Conservation (phyloP, 2,888 invertebrate genomes). For the Physocephala rufipes region DNA sequence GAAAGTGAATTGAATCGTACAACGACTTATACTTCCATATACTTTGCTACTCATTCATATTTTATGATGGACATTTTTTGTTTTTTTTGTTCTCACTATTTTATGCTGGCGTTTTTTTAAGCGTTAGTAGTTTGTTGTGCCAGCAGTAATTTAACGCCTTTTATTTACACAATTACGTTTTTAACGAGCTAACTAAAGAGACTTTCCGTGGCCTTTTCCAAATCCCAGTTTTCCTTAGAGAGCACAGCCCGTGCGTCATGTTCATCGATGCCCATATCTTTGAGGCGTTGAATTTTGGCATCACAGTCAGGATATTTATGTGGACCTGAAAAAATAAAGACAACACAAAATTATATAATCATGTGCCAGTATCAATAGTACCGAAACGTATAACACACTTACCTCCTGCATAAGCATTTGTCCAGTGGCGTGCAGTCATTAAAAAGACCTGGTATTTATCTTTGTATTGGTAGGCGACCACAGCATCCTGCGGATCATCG, state of each 20-base stretch:
- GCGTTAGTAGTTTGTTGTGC: conserved; percentile 5
- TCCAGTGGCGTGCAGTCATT: conserved; percentile 95
- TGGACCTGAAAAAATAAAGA: conserved; percentile 69
- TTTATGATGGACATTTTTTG: conserved; percentile 31
- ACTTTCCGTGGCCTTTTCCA: conserved; percentile 90
- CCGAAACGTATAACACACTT: conserved; percentile 46
- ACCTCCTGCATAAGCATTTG: conserved; percentile 91
- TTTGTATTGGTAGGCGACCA: conserved; percentile 97
- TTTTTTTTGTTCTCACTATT: conserved; percentile 11
- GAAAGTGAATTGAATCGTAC: conserved; percentile 15
- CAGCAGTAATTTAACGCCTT: conserved; percentile 27
- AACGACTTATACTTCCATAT: conserved; percentile 1
- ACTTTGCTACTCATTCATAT: conserved; percentile 26
- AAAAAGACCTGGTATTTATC: conserved; percentile 86
- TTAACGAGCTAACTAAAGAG: conserved; percentile 76
- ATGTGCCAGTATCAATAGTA: background rate
- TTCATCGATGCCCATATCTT: conserved; percentile 95
- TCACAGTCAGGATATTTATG: conserved; percentile 81
- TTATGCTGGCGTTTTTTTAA: conserved; percentile 16
- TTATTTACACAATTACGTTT: conserved; percentile 24
- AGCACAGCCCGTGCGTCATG: conserved; percentile 89
- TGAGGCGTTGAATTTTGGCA: conserved; percentile 85
- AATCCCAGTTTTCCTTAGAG: conserved; percentile 91
- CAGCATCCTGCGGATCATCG: conserved; percentile 94
- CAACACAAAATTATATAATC: conserved; percentile 1